Conservation (phyloP, 2,797 vertebrate species). For the Pithecia hirsuta region DNA sequence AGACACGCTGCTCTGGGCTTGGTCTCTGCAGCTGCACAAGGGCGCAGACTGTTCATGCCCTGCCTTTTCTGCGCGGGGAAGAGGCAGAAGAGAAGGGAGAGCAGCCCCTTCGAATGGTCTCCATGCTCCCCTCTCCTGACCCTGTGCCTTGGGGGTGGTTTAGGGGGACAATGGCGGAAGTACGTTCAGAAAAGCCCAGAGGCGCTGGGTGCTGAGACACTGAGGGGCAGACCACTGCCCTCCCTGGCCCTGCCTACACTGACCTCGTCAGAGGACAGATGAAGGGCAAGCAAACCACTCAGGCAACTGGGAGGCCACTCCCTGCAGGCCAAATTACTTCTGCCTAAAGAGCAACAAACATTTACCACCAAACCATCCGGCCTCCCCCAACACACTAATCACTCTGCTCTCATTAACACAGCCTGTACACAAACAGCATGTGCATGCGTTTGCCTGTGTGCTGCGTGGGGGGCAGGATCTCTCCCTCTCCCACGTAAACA, state of each 20-base stretch:
- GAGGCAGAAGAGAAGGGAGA: background rate
- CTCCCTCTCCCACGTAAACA: slow-evolving; percentile 74
- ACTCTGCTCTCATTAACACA: background rate
- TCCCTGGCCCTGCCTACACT: no score
- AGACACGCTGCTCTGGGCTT: fast-evolving
- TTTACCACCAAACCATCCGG: background rate
- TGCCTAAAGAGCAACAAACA: background rate
- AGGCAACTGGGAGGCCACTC: background rate
- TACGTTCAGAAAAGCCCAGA: background rate
- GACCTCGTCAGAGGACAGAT: background rate
- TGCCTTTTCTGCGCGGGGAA: background rate
- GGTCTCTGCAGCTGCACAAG: background rate
- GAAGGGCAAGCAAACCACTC: slow-evolving; percentile 8
- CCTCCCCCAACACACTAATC: background rate
- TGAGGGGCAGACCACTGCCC: background rate
- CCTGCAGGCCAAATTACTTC: background rate
- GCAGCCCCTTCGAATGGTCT: background rate
- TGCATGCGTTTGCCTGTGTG: background rate
- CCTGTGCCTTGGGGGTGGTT: background rate
- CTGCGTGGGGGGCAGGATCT: slow-evolving; percentile 52
- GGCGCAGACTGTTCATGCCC: background rate
- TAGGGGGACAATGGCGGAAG: background rate
- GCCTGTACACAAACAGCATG: background rate
- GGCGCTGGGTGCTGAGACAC: fast-evolving
- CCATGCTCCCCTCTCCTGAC: background rate